Base-by-base conservation (phyloP, 2,797 vertebrate genomes). In the Morelia viridis region DNA sequence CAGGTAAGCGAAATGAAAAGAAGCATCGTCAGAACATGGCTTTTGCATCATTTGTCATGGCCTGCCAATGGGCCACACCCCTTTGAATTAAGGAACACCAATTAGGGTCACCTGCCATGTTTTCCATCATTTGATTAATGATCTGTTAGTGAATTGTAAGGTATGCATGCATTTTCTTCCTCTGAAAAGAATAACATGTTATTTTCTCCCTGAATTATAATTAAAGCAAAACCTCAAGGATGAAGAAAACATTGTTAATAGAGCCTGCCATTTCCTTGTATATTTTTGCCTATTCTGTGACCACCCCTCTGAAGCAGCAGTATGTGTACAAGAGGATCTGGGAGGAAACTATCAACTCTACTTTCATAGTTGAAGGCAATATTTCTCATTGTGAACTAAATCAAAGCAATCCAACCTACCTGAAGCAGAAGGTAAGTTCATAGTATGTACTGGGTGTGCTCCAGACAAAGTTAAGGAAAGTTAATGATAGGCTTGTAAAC, bases 261-360 rank as follows among this genome's bases (percentile, higher is more conserved):
- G 99, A 99, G 94, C 99, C 99, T 0, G 97, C 98, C 56, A 97
- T 99, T 92, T 98, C 98, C 68, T 31, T 99, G n/a, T 99, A 98
- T 56, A 93, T 98, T 0, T 99, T 99, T 88, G 98, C 98, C 53
- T 90, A 31, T 76, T 98, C 97, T 83, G 85, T 99, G 95, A 95
- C 93, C 0, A 94, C 89, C 58, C 99, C 99, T 0, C 95, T 99
- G 71, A 94, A 97, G 2, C 98, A 98, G 94, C 99, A 99, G 92
- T 99, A 99, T 85, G 97, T 99, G 60, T 99, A 99, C 96, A 96
- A 98, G 61, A 97, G 98, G 80, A 96, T 99, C 53, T 99, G 99
- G 99, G 93, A 97, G 91, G 96, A 98, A 24, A 96, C 98, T 56
- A 98, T 98, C 76, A 99, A 99, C 97, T 97, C 97, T 76, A 97